phyloP scores from a whole-genome alignment of 2,888 invertebrate genomes.

The Tetheella fluctuosa region DNA sequence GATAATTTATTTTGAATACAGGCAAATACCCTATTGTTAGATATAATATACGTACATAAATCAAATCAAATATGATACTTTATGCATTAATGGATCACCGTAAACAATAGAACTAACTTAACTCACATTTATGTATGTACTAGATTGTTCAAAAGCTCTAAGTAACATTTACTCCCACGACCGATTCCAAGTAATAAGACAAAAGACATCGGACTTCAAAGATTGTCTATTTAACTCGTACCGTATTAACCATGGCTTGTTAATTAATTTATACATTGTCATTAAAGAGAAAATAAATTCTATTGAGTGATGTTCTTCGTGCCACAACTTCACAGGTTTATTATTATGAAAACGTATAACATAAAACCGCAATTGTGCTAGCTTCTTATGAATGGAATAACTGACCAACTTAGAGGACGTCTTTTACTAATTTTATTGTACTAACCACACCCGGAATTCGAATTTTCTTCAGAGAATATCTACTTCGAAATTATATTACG shows the following conservation, averaged over 20 bases:
- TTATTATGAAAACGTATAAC: background rate
- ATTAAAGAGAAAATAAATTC: conserved; percentile 2
- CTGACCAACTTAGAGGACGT: background rate
- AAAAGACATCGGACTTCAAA: conserved; percentile 4
- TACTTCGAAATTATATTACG: background rate
- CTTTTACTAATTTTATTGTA: background rate
- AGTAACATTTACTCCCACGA: background rate
- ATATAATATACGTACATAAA: too few relatives aligned
- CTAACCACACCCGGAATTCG: background rate
- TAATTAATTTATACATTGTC: background rate
- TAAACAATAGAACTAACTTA: too few relatives aligned
- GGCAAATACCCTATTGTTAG: too few relatives aligned
- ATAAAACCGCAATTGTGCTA: background rate
- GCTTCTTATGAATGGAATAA: background rate
- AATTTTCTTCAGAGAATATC: background rate
- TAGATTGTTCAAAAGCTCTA: too few relatives aligned
- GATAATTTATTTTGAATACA: too few relatives aligned
- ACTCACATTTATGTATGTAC: too few relatives aligned
- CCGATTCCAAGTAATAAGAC: background rate
- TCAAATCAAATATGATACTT: too few relatives aligned
- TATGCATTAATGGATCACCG: too few relatives aligned
- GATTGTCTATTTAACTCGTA: background rate
- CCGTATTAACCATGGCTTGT: background rate
- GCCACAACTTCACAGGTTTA: background rate
- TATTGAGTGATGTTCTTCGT: background rate